Conservation (phyloP, 2,888 invertebrate species). For the Melanargia galathea region DNA sequence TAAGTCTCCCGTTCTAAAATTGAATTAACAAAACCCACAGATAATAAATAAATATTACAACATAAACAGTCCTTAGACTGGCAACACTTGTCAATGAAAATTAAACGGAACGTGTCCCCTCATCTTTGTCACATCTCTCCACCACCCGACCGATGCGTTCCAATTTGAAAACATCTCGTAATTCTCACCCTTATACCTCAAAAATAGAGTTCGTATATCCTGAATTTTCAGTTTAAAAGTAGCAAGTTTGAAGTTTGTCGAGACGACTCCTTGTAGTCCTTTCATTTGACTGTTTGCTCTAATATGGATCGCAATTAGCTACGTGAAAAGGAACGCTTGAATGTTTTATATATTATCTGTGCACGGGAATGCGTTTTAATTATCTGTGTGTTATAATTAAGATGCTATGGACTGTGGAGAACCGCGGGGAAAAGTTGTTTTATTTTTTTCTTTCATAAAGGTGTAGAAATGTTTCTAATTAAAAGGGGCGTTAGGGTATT, state of each 20-base stretch:
- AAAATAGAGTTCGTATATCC: conserved; percentile 8
- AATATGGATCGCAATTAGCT: conserved; percentile 69
- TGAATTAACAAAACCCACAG: conserved; percentile 29
- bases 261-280: conserved; percentile 47
- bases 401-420: conserved; percentile 24
- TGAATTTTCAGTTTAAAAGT: neutral
- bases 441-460: neutral
- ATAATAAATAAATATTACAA: conserved; percentile 33
- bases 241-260: conserved; percentile 26
- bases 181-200: conserved; percentile 7
- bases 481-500: neutral
- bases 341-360: conserved; percentile 37
- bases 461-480: conserved; percentile 5
- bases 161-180: neutral
- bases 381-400: conserved; percentile 37
- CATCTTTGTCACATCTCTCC: conserved; percentile 60
- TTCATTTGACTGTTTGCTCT: conserved; percentile 62
- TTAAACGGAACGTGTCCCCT: conserved; percentile 65
- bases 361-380: conserved; percentile 31
- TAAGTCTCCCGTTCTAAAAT: conserved; percentile 23
- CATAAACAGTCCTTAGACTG: conserved; percentile 40
- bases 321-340: conserved; percentile 40
- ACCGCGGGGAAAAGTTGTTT: conserved; percentile 13
- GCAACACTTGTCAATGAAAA: conserved; percentile 67
- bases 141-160: neutral